phyloP scores from a whole-genome alignment of 2,888 invertebrate species.

The Julus scanicus region DNA sequence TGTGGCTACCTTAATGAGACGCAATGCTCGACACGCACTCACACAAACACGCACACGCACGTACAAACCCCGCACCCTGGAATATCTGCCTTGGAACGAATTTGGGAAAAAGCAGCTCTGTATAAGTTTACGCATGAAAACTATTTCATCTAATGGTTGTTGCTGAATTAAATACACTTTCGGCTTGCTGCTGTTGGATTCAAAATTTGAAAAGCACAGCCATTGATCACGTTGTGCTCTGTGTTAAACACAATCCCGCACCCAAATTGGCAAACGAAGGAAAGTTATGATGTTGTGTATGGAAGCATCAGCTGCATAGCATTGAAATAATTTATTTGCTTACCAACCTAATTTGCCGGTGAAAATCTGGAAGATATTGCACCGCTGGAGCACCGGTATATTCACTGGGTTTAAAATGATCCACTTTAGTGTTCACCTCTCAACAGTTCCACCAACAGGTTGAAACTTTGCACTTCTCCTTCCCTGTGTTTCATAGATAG shows the following conservation, averaged over 20 bases:
- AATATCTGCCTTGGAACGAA: not conserved
- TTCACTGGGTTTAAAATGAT: not conserved
- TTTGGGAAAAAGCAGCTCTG: slow-evolving; percentile 4
- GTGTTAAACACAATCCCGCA: slow-evolving; percentile 20
- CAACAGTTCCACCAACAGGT: slow-evolving; percentile 93
- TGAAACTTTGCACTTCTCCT: slow-evolving; percentile 90
- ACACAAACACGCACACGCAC: not conserved
- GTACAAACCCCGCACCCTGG: not conserved
- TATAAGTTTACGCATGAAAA: not conserved
- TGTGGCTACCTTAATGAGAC: not conserved
- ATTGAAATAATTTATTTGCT: slow-evolving; percentile 26
- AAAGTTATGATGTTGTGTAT: not conserved
- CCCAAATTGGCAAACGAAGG: not conserved
- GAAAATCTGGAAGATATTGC: slow-evolving; percentile 36
- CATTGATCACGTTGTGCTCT: slow-evolving; percentile 49
- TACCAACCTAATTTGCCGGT: slow-evolving; percentile 31
- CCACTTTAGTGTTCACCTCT: slow-evolving; percentile 80
- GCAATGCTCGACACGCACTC: not conserved
- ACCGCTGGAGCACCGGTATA: slow-evolving; percentile 15
- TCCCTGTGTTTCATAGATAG: slow-evolving; percentile 86
- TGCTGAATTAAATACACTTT: not conserved
- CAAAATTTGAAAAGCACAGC: slow-evolving; percentile 37
- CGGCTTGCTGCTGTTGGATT: not conserved
- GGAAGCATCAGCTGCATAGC: slow-evolving; percentile 35
- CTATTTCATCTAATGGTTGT: not conserved